phyloP scores from a whole-genome alignment of 2,113 vertebrate species.

The Ornithorhynchus anatinus region DNA sequence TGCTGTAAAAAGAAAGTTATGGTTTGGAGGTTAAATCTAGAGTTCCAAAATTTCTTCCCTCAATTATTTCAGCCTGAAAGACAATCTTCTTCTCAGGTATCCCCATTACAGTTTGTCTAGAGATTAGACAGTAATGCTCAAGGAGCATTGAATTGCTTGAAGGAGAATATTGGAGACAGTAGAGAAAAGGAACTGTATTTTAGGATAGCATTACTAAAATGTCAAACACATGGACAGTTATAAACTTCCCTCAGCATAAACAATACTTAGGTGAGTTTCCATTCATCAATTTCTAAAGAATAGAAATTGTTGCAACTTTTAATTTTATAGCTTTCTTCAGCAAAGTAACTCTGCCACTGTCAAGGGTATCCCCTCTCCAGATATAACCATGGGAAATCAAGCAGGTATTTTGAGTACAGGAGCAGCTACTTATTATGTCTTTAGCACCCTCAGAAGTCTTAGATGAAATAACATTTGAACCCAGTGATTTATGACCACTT shows the following conservation, averaged over 20 bases:
- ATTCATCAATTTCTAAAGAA: neutral
- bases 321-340: conserved; percentile 1
- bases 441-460: conserved; percentile 57
- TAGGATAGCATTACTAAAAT: neutral
- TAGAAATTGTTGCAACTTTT: neutral
- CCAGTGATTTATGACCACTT: conserved; percentile 59
- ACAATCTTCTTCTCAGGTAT: conserved; percentile 21
- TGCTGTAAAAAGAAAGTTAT: conserved; percentile 51
- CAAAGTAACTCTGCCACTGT: conserved; percentile 27
- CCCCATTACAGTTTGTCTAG: neutral
- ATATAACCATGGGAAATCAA: no score
- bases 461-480: conserved; percentile 56
- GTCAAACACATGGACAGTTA: neutral
- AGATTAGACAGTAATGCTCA: neutral
- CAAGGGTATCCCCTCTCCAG: no score
- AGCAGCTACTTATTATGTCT: conserved; percentile 55
- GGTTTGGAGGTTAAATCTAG: conserved; percentile 48
- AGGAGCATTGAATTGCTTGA: neutral
- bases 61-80: conserved; percentile 47
- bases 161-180: neutral
- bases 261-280: neutral
- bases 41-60: conserved; percentile 28
- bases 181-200: neutral
- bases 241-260: neutral
- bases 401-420: no score